phyloP scores from a whole-genome alignment of 2,888 invertebrate genomes.

The Agrilus cyanescens region DNA sequence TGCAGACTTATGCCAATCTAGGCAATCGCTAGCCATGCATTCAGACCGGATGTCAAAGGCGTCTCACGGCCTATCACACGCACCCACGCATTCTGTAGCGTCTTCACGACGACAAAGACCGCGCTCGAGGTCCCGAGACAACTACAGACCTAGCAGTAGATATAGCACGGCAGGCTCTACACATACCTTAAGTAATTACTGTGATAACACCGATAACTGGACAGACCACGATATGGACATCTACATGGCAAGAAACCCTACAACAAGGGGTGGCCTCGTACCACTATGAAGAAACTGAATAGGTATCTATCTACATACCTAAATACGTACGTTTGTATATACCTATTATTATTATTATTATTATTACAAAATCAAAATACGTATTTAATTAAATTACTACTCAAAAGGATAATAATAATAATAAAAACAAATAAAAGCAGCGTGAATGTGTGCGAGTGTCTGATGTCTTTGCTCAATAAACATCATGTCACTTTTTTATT shows the following conservation, averaged over 20 bases:
- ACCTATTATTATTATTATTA: no score
- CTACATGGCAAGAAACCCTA: constrained; percentile 86
- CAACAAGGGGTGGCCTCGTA: constrained; percentile 72
- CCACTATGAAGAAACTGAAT: constrained; percentile 45
- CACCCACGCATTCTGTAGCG: constrained; percentile 39
- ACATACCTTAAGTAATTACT: constrained; percentile 72
- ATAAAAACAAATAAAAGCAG: no score
- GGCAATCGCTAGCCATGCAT: constrained; percentile 72
- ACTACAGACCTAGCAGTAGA: constrained; percentile 64
- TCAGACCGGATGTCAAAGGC: constrained; percentile 71
- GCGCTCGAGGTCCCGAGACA: constrained; percentile 63
- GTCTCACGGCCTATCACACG: constrained; percentile 53
- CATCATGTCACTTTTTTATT: no score
- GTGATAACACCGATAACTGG: constrained; percentile 86
- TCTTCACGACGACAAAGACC: constrained; percentile 52
- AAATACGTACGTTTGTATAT: no score
- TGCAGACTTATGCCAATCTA: constrained; percentile 71
- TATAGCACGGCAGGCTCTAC: constrained; percentile 68
- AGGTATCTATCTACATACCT: no score
- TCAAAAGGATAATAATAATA: no score
- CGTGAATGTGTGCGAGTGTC: no score
- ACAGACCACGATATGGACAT: constrained; percentile 94
- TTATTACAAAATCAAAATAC: no score
- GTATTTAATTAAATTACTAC: no score
- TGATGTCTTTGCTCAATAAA: no score